Percentiles rank a stretch among this genome's conserved stretches.
Conservation (phyloP, 2,113 vertebrate species). For the Agapornis roseicollis region DNA sequence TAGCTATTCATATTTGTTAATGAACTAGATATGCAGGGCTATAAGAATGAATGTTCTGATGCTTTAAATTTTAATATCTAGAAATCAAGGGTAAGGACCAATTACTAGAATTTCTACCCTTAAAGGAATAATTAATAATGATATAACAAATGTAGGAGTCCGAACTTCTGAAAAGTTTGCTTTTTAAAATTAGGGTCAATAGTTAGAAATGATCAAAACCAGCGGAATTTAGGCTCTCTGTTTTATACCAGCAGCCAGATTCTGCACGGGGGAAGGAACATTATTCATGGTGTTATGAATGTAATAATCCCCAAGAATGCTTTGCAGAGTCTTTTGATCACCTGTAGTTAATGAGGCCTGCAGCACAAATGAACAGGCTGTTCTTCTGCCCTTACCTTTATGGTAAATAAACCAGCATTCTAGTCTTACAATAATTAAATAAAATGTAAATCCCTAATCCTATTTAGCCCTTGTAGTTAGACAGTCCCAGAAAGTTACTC, state of each 20-base stretch:
- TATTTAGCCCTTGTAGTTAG: conserved; percentile 77
- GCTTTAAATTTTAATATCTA: conserved; percentile 89
- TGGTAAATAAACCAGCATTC: conserved; percentile 77
- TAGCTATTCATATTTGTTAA: conserved; percentile 99
- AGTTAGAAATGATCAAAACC: conserved; percentile 66
- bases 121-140: conserved; percentile 86
- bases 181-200: conserved; percentile 73
- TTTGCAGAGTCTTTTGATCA: conserved; percentile 69
- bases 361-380: conserved; percentile 65
- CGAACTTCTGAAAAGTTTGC: conserved; percentile 79
- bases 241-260: conserved; percentile 22
- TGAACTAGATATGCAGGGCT: conserved; percentile 96
- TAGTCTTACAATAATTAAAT: conserved; percentile 79
- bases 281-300: conserved; percentile 52
- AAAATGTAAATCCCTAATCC: conserved; percentile 83
- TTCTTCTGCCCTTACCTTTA: conserved; percentile 76
- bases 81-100: conserved; percentile 88
- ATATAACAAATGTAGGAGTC: conserved; percentile 76
- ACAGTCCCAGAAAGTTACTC: conserved; percentile 78
- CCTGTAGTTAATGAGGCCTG: conserved; percentile 76
- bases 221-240: background rate
- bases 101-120: conserved; percentile 84
- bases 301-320: conserved; percentile 50
- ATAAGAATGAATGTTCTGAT: conserved; percentile 89
- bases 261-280: conserved; percentile 13